Evolutionary conservation across 2,113 vertebrate genomes (phyloP).

Genomic region (Nerophis ophidion): DNA sequence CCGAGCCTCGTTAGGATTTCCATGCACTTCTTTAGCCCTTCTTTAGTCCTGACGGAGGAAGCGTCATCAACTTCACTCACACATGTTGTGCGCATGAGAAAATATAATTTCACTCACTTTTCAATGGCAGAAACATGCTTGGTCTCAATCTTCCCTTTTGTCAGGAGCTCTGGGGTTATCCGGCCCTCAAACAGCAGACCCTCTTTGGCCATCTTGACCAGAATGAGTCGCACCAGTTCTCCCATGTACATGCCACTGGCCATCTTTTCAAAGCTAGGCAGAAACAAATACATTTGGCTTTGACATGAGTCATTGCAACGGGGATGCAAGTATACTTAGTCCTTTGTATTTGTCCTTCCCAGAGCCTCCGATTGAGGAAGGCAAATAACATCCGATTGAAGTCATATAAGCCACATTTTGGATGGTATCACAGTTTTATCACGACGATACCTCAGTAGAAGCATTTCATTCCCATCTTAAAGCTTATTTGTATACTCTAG

Average conservation of each 20-base stretch:
- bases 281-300: background rate
- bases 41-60: conserved; percentile 80
- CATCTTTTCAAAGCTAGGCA: conserved; percentile 95
- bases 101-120: conserved; percentile 77
- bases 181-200: conserved; percentile 91
- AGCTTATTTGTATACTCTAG: no score
- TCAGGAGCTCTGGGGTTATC: conserved; percentile 93
- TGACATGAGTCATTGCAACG: background rate
- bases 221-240: conserved; percentile 92
- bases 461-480: no score
- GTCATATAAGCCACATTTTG: no score
- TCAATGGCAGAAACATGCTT: conserved; percentile 93
- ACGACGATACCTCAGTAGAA: no score
- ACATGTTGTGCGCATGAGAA: background rate
- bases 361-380: no score
- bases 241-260: conserved; percentile 95
- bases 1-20: conserved; percentile 88
- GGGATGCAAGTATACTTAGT: background rate
- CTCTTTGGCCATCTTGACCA: conserved; percentile 98
- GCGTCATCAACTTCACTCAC: no score
- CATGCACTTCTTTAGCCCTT: conserved; percentile 90
- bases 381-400: no score
- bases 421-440: no score
- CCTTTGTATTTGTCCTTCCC: no score
- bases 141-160: conserved; percentile 90